These are phyloP conservation scores for Halictus quadricinctus DNA, from an alignment of 2,888 invertebrate species.

Conservation along the genomic window DNA sequence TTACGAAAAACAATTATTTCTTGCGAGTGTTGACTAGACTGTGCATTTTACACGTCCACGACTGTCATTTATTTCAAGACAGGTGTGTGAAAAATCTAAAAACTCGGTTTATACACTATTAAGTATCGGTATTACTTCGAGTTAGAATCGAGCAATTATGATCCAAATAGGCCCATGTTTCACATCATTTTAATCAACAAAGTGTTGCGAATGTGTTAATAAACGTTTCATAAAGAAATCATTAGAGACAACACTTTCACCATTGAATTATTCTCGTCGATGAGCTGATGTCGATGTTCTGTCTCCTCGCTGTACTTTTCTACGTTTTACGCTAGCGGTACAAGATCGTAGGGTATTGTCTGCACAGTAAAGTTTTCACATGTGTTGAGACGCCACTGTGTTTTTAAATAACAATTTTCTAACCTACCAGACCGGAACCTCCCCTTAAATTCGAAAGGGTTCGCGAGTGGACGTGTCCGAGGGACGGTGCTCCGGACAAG, in stretches of 20 bases:
- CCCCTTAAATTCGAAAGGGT: constrained; percentile 2
- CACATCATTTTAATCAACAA: no score
- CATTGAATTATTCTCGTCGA: not conserved
- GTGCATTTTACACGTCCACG: no score
- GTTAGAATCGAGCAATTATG: no score
- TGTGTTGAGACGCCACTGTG: not conserved
- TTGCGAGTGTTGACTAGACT: not conserved
- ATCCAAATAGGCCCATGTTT: no score
- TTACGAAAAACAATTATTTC: not conserved
- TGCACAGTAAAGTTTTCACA: not conserved
- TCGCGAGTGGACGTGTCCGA: not conserved
- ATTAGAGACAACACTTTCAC: not conserved
- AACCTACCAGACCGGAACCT: constrained; percentile 1
- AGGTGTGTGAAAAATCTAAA: no score
- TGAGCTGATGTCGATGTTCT: no score
- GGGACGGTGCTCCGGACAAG: not conserved
- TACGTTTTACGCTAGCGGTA: not conserved
- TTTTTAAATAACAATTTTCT: constrained; percentile 1
- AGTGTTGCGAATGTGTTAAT: no score
- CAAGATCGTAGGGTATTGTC: not conserved
- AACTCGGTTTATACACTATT: no score
- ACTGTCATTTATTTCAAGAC: not conserved
- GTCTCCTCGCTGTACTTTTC: not conserved
- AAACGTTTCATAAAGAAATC: no score
- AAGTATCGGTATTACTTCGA: no score